Evolutionary conservation across 2,888 invertebrate species (phyloP), one percentile per base, ranked within the genome.

Genomic region (Oxytorus armatus): DNA sequence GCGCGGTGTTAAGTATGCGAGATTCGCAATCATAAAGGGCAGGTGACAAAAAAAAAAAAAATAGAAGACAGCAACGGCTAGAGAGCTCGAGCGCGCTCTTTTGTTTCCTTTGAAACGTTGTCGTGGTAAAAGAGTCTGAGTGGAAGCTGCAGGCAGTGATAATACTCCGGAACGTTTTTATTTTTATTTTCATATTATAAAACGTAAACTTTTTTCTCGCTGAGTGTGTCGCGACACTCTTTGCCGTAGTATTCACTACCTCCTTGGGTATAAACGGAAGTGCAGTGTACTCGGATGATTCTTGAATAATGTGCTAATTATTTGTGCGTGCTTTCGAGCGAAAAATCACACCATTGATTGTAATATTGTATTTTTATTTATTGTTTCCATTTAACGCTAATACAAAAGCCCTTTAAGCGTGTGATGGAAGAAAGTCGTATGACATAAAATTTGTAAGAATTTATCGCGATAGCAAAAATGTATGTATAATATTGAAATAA

Each of bases 1-100:
- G 81, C 42, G 63, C 83, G 83, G 83, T 85, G 86, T 85, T 86
- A 86, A 85, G 81, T 86, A 85, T 85, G 84, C 85, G 84, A 83
- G 86, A 86, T 85, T 87, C 85, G 79, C 86, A 85, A 86, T 86
- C 86, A 86, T 87, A 87, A 87, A 87, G 83, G 85, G 77, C 73
- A 73, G 55, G 68, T 68, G 73, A 77, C 63, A 68, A 77, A 63
- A 73, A 80, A 69, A 39, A 14, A 16, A 36, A 44, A 33, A 29
- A 69, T 36, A 36, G 36, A 3, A 49, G 39, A 18, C 59, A 68
- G 59, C 55, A n/a, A 47, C 29, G 55, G 42, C 3, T 18, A 65
- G 18, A 49, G 18, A 49, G 49, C 42, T 7, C 23, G 14, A 55
- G 16, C 23, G 21, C 23, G 25, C 47, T 29, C 63, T 55, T 70